Conservation (phyloP, 2,797 vertebrate genomes). For the Rhinophrynus dorsalis region DNA sequence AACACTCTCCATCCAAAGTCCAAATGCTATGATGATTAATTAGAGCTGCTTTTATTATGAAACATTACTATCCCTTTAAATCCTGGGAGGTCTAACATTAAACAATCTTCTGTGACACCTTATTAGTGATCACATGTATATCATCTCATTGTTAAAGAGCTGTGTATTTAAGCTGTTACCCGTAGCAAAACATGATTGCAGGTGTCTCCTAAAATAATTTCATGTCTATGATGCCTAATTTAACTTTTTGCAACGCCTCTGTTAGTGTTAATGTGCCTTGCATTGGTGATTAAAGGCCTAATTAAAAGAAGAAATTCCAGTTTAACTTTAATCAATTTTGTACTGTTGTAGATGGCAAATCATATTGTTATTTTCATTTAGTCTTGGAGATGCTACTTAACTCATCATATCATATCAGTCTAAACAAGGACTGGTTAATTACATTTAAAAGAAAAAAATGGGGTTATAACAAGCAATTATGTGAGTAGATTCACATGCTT, state of each 20-base stretch:
- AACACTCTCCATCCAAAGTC: no score
- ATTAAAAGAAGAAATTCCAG: constrained; percentile 45
- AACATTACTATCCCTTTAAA: no score
- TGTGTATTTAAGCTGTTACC: constrained; percentile 67
- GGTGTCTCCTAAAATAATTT: constrained; percentile 60
- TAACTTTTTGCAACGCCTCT: constrained; percentile 42
- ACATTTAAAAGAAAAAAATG: constrained; percentile 31
- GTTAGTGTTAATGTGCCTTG: constrained; percentile 30
- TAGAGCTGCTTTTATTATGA: no score
- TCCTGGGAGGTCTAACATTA: constrained; percentile 27
- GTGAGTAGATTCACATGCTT: constrained; percentile 24
- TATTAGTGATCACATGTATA: neutral
- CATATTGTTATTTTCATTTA: constrained; percentile 36
- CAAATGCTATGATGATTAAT: no score
- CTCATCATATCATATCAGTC: constrained; percentile 30
- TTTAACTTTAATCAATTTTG: constrained; percentile 45
- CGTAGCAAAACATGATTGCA: constrained; percentile 71
- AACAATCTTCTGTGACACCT: neutral
- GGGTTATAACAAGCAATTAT: constrained; percentile 16
- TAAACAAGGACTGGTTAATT: constrained; percentile 34
- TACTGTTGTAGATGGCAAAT: constrained; percentile 17
- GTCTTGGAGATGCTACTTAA: constrained; percentile 28
- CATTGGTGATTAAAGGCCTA: constrained; percentile 41
- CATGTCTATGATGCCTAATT: constrained; percentile 41
- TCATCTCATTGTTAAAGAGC: constrained; percentile 60